phyloP scores from a whole-genome alignment of 2,113 vertebrate genomes.

The Aldabrachelys gigantea region DNA sequence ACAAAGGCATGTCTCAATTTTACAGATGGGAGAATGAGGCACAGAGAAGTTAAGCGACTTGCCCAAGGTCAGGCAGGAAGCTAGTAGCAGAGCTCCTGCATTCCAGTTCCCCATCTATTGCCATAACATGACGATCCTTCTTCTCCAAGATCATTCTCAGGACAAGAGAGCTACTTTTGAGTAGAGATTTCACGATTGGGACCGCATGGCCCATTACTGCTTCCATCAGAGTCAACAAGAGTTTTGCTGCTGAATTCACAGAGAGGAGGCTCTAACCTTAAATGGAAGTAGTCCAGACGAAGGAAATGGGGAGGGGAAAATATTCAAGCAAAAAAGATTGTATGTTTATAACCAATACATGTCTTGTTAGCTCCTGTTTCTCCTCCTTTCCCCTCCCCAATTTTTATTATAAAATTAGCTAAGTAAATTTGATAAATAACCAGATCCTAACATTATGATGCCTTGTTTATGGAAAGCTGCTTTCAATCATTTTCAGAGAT shows the following conservation, averaged over 20 bases:
- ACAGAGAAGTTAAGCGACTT: not conserved
- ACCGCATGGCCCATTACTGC: not conserved
- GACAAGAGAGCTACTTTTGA: not conserved
- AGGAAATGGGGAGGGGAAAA: not conserved
- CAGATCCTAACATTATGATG: not conserved
- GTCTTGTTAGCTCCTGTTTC: not conserved
- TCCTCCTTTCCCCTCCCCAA: not conserved
- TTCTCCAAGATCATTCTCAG: not conserved
- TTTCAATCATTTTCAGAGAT: not conserved
- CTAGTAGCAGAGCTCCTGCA: not conserved
- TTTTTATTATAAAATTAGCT: not conserved
- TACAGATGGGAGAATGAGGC: not conserved
- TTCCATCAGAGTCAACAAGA: not conserved
- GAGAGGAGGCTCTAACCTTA: not conserved
- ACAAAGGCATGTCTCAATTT: not conserved
- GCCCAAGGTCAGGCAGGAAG: not conserved
- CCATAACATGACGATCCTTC: not conserved
- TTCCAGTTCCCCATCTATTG: not conserved
- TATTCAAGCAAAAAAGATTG: not conserved
- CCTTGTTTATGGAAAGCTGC: not conserved
- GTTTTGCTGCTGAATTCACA: not conserved
- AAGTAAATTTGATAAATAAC: not conserved
- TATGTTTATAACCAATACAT: not conserved
- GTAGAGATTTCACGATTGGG: not conserved
- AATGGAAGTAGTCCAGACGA: constrained; percentile 6